Evolutionary conservation across 2,113 vertebrate genomes (phyloP).

Genomic region (Myrmecobius fasciatus): DNA sequence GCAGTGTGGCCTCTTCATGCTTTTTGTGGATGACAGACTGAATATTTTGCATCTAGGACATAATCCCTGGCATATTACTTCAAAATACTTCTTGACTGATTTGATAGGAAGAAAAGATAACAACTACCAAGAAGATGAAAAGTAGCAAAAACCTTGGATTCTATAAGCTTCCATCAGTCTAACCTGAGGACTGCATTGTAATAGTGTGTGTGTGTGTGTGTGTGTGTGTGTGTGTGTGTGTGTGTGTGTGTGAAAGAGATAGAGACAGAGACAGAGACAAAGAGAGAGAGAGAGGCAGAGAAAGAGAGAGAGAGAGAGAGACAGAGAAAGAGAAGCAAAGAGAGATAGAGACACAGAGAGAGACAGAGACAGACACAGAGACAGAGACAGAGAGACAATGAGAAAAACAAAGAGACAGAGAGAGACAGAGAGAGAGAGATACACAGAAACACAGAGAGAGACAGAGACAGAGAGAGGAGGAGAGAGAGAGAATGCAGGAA

Average conservation of each 20-base stretch:
- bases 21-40: background rate
- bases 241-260: background rate
- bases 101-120: conserved; percentile 38
- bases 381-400: no score
- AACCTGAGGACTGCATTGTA: rapidly evolving
- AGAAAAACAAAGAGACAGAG: no score
- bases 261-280: no score
- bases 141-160: conserved; percentile 1
- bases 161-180: rapidly evolving
- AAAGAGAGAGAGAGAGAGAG: no score
- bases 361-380: no score
- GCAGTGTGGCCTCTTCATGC: background rate
- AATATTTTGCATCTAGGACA: background rate
- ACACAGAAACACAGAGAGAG: no score
- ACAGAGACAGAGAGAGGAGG: no score
- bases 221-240: background rate
- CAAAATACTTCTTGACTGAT: background rate
- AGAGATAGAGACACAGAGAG: no score
- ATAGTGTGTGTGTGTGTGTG: background rate
- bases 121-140: background rate
- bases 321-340: no score
- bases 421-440: no score
- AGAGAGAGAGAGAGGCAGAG: no score
- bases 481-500: background rate
- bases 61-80: background rate